Percentiles rank a stretch among this genome's conserved stretches.
phyloP scores from a whole-genome alignment of 2,797 vertebrate species.

The Channa striata region DNA sequence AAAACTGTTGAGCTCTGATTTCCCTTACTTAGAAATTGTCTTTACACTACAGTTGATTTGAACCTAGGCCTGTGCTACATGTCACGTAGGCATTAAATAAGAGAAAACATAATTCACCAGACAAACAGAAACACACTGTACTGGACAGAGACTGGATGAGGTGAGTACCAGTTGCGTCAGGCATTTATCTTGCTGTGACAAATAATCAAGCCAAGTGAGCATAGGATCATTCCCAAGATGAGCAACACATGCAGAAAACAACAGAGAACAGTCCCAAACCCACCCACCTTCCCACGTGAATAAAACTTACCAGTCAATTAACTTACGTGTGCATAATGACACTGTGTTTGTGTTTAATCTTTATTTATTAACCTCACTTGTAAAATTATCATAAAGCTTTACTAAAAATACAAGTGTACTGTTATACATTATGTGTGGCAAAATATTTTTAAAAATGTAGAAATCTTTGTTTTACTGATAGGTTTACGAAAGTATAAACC shows the following conservation, averaged over 20 bases:
- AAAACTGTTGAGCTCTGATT: background rate
- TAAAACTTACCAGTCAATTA: conserved; percentile 37
- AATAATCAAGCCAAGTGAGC: conserved; percentile 46
- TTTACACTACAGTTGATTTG: conserved; percentile 21
- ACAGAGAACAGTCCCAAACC: conserved; percentile 10
- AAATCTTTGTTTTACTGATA: background rate
- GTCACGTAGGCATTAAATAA: conserved; percentile 39
- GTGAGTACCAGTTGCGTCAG: conserved; percentile 59
- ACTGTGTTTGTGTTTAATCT: background rate
- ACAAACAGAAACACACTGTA: conserved; percentile 48
- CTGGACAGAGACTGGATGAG: conserved; percentile 45
- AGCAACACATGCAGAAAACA: conserved; percentile 53
- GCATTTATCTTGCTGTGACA: conserved; percentile 44
- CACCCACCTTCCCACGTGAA: conserved; percentile 12
- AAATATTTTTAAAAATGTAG: background rate
- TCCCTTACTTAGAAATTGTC: too few relatives aligned
- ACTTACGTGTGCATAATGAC: background rate
- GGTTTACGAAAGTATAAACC: background rate
- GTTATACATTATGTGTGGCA: background rate
- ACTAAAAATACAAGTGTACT: background rate
- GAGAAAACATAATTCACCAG: conserved; percentile 20
- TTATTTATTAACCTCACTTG: background rate
- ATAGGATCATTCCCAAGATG: conserved; percentile 27
- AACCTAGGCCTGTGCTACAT: conserved; percentile 65
- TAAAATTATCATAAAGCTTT: background rate